Percentiles rank a stretch among this genome's conserved stretches.
These are phyloP conservation scores for Petrosia ficiformis DNA, from an alignment of 37 sponge, comb jelly and placozoan genomes.

Conservation along the genomic window DNA sequence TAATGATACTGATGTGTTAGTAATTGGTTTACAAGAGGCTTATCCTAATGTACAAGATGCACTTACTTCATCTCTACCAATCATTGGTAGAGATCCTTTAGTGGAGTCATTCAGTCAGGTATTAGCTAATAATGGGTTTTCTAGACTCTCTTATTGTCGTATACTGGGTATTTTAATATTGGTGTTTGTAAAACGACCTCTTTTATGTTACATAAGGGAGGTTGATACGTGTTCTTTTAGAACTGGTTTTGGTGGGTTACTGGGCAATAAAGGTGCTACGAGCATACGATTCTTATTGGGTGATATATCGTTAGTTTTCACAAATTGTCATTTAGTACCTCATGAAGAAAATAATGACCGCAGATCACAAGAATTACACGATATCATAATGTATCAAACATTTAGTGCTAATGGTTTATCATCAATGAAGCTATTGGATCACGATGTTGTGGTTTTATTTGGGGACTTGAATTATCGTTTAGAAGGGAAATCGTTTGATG, in stretches of 20 bases:
- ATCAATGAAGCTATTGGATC: slow-evolving; percentile 13
- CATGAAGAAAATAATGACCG: slow-evolving; percentile 58
- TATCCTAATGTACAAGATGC: slow-evolving; percentile 47
- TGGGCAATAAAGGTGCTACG: slow-evolving; percentile 81
- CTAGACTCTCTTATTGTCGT: slow-evolving; percentile 28
- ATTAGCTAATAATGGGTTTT: slow-evolving; percentile 53
- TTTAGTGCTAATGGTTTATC: slow-evolving; percentile 33
- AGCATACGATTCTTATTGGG: slow-evolving; percentile 55
- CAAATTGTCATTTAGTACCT: slow-evolving; percentile 73
- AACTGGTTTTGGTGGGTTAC: slow-evolving; percentile 71
- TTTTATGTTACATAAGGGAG: slow-evolving; percentile 61
- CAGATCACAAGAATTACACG: slow-evolving; percentile 51
- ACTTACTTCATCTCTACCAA: slow-evolving; percentile 44
- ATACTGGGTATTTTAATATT: slow-evolving; percentile 62
- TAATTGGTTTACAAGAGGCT: slow-evolving; percentile 71
- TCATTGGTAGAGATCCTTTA: slow-evolving; percentile 54
- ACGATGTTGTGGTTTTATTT: slow-evolving; percentile 68
- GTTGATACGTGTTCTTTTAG: slow-evolving; percentile 33
- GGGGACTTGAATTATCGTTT: slow-evolving; percentile 83
- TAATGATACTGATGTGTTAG: slow-evolving; percentile 46
- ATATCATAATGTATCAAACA: slow-evolving; percentile 39
- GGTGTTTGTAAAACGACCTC: slow-evolving; percentile 75
- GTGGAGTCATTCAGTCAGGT: slow-evolving; percentile 34
- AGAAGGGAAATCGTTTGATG: slow-evolving; percentile 48
- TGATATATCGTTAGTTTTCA: slow-evolving; percentile 57